Conservation (phyloP, 2,113 vertebrate genomes). For the Crotophaga sulcirostris region DNA sequence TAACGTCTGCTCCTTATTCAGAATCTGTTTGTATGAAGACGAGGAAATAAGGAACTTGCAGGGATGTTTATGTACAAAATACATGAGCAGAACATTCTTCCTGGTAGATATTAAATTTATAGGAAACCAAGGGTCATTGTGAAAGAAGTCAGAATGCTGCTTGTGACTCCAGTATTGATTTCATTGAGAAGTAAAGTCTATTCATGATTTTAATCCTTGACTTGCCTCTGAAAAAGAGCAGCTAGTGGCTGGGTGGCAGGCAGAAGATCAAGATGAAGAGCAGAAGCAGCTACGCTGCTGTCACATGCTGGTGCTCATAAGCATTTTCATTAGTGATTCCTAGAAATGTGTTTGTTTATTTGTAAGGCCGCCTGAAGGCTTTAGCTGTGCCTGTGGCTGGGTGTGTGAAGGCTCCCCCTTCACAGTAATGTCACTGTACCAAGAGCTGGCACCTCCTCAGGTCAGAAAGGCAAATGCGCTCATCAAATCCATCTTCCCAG, state of each 20-base stretch:
- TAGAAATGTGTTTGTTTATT: constrained; percentile 15
- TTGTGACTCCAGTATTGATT: neutral
- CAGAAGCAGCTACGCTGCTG: neutral
- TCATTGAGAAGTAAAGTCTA: neutral
- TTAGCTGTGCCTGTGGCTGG: neutral
- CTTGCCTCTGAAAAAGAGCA: neutral
- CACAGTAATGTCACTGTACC: neutral
- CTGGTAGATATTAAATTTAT: neutral
- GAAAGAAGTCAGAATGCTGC: neutral
- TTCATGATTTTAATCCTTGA: neutral
- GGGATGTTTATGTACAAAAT: neutral
- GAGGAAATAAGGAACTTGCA: neutral
- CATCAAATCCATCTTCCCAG: neutral
- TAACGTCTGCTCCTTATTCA: neutral
- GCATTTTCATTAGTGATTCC: neutral
- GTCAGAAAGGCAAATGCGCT: neutral
- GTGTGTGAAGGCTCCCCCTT: neutral
- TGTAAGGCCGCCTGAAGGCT: neutral
- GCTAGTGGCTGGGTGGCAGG: neutral
- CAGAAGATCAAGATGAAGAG: neutral
- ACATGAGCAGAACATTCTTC: neutral
- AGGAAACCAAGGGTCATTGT: neutral
- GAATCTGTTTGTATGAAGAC: neutral
- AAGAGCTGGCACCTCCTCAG: neutral
- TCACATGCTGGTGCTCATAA: neutral